Base-by-base conservation (phyloP, 2,888 invertebrate genomes). In the Cistogaster globosa region DNA sequence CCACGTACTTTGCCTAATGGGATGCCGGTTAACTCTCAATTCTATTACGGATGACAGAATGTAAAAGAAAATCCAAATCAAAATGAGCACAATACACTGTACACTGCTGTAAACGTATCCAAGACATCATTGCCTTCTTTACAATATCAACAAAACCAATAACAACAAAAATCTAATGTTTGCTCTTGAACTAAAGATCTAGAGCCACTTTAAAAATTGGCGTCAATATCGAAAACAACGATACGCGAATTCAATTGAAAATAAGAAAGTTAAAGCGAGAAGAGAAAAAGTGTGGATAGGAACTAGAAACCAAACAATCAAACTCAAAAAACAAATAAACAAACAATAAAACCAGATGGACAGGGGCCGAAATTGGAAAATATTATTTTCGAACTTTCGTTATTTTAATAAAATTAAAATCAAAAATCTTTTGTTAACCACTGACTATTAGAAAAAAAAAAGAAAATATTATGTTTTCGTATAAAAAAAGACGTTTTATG, bases 41-140 rank as follows among this genome's bases (percentile, higher is more conserved):
- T 91, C 87, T 92, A 91, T 87, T 92, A 92, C 87, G 92, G 92
- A 90, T 92, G 92, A 92, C 92, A 90, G 87, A 90, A 88, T 88
- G 48, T 38, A 48, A 57, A 63, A 65, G 82, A 75, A 26, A 62
- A 60, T 32, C 57, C 42, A 57, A 71, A 48, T 32, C 57, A 51
- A 57, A 71, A 48, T 48, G 82, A 75, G 20, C 63, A 69, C 51
- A 76, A 72, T 18, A 72, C 26, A 20, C 57, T 60, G 55, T 67
- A 55, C 62, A 62, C 63, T 11, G 51, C 72, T 36, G 11, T 69
- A 6, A 18, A 22, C 38, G 67, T n/a, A 36, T 53, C 36, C 55
- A 76, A 62, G 32, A 48, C 68, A 53, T 58, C 72, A 51, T 58
- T 63, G 9, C 53, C 82, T 6, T 69, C 81, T 32, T 36, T 18